Conservation (phyloP, 2,888 invertebrate species). For the Rhodophaea formosa region DNA sequence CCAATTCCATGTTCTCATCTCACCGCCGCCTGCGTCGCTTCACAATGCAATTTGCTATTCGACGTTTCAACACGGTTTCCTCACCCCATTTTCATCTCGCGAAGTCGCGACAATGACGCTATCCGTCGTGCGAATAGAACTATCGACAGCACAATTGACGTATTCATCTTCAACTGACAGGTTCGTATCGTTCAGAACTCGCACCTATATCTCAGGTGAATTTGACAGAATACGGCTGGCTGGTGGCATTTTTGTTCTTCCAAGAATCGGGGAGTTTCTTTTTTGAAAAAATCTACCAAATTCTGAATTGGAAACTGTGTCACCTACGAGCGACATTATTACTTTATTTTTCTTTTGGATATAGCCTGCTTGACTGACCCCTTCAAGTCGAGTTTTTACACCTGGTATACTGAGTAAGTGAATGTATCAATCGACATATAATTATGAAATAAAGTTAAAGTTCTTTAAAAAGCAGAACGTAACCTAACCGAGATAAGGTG, state of each 20-base stretch:
- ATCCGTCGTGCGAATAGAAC: slow-evolving; percentile 46
- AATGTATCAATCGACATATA: too few relatives aligned
- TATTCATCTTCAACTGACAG: slow-evolving; percentile 28
- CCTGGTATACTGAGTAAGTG: too few relatives aligned
- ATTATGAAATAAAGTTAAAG: too few relatives aligned
- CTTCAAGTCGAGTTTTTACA: too few relatives aligned
- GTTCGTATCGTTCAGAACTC: not conserved
- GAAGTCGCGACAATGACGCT: slow-evolving; percentile 40
- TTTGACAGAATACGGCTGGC: not conserved
- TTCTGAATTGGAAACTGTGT: too few relatives aligned
- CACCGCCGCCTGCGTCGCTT: slow-evolving; percentile 46
- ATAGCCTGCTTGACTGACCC: too few relatives aligned
- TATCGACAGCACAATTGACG: slow-evolving; percentile 44
- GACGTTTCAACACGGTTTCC: slow-evolving; percentile 61
- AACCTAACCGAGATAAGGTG: too few relatives aligned
- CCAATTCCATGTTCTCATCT: slow-evolving; percentile 54
- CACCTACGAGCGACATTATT: too few relatives aligned
- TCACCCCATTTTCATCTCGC: slow-evolving; percentile 57
- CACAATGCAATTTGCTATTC: slow-evolving; percentile 67
- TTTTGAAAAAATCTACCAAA: too few relatives aligned
- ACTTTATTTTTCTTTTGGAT: too few relatives aligned
- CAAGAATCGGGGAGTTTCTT: too few relatives aligned
- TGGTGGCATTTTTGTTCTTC: not conserved
- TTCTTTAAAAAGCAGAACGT: too few relatives aligned
- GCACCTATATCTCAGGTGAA: not conserved